Evolutionary conservation across 2,113 vertebrate genomes (phyloP).

Genomic region (Seriola quinqueradiata): DNA sequence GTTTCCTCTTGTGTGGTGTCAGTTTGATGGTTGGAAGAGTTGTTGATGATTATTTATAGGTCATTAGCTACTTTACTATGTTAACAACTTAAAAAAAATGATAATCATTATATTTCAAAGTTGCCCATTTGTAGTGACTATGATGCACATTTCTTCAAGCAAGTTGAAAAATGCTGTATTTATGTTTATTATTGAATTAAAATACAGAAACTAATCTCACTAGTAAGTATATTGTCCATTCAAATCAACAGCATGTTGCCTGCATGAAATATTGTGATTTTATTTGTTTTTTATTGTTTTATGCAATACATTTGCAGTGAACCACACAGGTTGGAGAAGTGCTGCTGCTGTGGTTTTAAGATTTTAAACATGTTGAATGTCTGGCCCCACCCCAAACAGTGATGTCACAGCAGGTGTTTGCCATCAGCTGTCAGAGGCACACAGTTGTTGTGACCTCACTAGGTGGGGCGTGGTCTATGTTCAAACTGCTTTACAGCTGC

Average conservation of each 20-base stretch:
- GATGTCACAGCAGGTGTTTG: slow-evolving; percentile 18
- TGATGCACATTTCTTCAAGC: background rate
- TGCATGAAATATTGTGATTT: background rate
- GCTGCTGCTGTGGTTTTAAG: background rate
- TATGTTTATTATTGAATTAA: background rate
- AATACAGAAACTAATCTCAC: background rate
- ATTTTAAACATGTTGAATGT: background rate
- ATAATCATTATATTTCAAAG: background rate
- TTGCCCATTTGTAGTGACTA: background rate
- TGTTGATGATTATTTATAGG: slow-evolving; percentile 55
- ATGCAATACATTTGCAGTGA: no score
- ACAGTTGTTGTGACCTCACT: slow-evolving; percentile 5
- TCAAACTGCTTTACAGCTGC: background rate
- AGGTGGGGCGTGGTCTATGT: background rate
- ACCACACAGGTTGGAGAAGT: background rate
- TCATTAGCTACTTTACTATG: slow-evolving; percentile 50
- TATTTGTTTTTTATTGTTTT: no score
- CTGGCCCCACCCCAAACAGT: background rate
- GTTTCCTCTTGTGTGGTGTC: slow-evolving; percentile 58
- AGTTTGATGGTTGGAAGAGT: slow-evolving; percentile 30
- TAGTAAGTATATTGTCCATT: background rate
- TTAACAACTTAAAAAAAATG: background rate
- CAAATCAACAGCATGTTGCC: background rate
- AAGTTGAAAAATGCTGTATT: background rate
- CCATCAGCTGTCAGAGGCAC: slow-evolving; percentile 19